phyloP scores from a whole-genome alignment of 2,888 invertebrate genomes.

The Alviniconcha strummeri region DNA sequence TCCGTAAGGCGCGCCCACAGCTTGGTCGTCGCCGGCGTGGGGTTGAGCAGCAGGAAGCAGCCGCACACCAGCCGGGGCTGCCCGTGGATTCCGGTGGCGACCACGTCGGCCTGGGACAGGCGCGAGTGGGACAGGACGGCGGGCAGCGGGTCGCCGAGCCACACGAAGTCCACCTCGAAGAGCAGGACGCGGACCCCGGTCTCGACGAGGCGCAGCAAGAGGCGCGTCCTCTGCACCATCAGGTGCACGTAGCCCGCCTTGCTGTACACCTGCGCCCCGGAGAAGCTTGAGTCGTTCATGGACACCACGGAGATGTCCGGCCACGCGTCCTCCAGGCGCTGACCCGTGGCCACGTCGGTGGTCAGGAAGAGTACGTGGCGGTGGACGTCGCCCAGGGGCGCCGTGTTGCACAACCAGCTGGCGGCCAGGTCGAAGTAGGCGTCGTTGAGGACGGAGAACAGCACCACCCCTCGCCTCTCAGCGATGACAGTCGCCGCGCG shows the following conservation, averaged over 20 bases:
- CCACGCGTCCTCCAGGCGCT: conserved; percentile 49
- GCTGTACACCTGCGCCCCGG: conserved; percentile 53
- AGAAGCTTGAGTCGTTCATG: conserved; percentile 37
- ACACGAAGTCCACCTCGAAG: conserved; percentile 60
- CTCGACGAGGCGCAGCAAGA: conserved; percentile 44
- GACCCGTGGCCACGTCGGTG: conserved; percentile 47
- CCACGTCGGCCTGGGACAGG: conserved; percentile 38
- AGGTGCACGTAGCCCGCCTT: conserved; percentile 55
- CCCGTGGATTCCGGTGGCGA: conserved; percentile 27
- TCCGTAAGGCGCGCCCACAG: conserved; percentile 50
- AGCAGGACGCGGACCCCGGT: conserved; percentile 48
- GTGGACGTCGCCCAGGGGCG: conserved; percentile 50
- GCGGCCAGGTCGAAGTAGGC: conserved; percentile 21
- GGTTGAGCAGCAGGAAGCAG: conserved; percentile 21
- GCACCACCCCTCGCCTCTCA: no score
- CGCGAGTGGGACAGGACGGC: conserved; percentile 40
- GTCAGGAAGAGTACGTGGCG: conserved; percentile 52
- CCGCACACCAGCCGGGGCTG: no score
- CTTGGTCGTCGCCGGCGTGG: conserved; percentile 45
- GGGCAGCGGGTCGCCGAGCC: conserved; percentile 52
- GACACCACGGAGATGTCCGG: conserved; percentile 47
- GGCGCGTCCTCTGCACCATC: conserved; percentile 52
- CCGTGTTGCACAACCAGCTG: conserved; percentile 60
- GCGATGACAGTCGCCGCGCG: no score
- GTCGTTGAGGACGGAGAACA: no score